These are phyloP conservation scores for Acanthoscelides obtectus DNA, from an alignment of 2,888 invertebrate genomes.

Conservation along the genomic window DNA sequence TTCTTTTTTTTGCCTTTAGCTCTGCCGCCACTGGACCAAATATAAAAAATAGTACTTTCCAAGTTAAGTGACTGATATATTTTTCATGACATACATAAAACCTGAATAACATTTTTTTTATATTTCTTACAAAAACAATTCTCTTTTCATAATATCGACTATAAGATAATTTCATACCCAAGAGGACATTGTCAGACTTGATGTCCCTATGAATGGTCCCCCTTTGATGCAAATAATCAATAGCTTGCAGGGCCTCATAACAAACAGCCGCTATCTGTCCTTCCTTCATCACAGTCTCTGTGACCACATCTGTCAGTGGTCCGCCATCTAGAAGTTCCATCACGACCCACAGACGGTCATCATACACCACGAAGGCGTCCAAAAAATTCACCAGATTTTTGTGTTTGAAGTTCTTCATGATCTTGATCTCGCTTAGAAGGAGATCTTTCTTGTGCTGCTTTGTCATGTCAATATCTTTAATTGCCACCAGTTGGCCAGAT, in stretches of 20 bases:
- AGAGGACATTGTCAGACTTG: conserved; percentile 93
- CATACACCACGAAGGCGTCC: conserved; percentile 80
- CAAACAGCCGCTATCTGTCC: conserved; percentile 95
- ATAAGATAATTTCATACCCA: conserved; percentile 48
- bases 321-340: conserved; percentile 96
- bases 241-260: conserved; percentile 78
- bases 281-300: conserved; percentile 95
- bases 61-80: too few species aligned
- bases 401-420: conserved; percentile 87
- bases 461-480: conserved; percentile 92
- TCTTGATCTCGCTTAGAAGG: conserved; percentile 90
- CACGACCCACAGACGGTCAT: conserved; percentile 91
- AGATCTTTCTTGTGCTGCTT: conserved; percentile 95
- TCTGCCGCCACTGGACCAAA: too few species aligned
- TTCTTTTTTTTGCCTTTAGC: too few species aligned
- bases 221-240: conserved; percentile 83
- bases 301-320: conserved; percentile 93
- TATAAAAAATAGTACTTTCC: too few species aligned
- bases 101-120: too few species aligned
- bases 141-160: too few species aligned
- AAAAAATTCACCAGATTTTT: conserved; percentile 90
- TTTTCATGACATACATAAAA: too few species aligned
- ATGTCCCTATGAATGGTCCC: conserved; percentile 94
- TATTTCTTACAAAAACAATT: too few species aligned
- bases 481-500: conserved; percentile 76